A percentile compares a stretch with the other conserved stretches of the same genome.
Conservation (phyloP, 2,888 invertebrate genomes). For the Limnephilus lunatus region DNA sequence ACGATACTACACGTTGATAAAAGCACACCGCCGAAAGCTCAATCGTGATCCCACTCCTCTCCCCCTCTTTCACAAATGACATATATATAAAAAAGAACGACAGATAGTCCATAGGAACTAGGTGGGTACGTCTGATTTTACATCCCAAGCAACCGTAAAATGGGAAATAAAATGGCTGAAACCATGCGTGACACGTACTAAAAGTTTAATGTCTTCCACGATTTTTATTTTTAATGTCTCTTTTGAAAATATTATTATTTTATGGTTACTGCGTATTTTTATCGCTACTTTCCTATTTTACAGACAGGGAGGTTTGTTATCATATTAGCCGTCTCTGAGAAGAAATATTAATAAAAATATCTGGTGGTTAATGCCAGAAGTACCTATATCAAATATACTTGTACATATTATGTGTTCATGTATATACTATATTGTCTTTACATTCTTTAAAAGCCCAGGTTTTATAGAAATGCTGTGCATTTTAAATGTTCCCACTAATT, state of each 20-base stretch:
- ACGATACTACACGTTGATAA: background rate
- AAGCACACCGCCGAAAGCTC: background rate
- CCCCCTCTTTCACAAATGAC: background rate
- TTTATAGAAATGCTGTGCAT: too few species aligned
- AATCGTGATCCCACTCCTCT: background rate
- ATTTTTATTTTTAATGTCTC: background rate
- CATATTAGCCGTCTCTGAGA: background rate
- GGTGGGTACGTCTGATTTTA: background rate
- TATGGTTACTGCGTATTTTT: background rate
- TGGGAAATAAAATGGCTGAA: background rate
- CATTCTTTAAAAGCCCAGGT: too few species aligned
- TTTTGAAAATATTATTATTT: conserved; percentile 2
- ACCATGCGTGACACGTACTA: background rate
- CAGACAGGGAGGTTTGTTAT: background rate
- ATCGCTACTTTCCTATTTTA: background rate
- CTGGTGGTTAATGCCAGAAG: too few species aligned
- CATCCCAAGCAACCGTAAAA: background rate
- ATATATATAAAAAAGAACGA: background rate
- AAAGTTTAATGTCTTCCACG: background rate
- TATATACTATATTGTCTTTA: too few species aligned
- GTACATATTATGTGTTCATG: too few species aligned
- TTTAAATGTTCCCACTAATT: too few species aligned
- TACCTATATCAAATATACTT: too few species aligned
- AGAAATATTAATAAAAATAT: background rate
- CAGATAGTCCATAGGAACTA: background rate